phyloP scores from a whole-genome alignment of 2,888 invertebrate species.

The Trissolcus brochymenae region DNA sequence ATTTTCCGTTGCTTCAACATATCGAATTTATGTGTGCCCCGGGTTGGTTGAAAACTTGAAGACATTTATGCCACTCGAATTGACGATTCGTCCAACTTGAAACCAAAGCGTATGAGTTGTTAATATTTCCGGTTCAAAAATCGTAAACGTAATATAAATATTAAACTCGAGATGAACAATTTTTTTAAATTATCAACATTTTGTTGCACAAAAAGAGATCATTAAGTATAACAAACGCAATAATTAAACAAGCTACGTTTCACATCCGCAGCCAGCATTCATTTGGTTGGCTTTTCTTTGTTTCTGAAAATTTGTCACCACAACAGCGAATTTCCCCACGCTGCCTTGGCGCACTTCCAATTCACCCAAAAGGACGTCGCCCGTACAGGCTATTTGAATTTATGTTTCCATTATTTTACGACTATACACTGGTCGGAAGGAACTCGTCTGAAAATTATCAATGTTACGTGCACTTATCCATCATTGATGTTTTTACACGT shows the following conservation, averaged over 20 bases:
- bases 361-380: conserved; percentile 59
- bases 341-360: conserved; percentile 68
- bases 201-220: conserved; percentile 34
- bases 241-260: conserved; percentile 50
- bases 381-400: conserved; percentile 63
- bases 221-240: conserved; percentile 51
- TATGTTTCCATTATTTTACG: conserved; percentile 67
- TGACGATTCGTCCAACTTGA: too few relatives aligned
- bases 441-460: conserved; percentile 7
- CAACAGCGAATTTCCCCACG: conserved; percentile 58
- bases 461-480: conserved; percentile 4
- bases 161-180: neutral
- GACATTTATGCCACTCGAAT: too few relatives aligned
- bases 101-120: too few relatives aligned
- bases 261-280: conserved; percentile 40
- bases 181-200: conserved; percentile 38
- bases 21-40: conserved; percentile 19
- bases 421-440: conserved; percentile 47
- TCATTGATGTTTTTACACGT: conserved; percentile 2
- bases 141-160: too few relatives aligned
- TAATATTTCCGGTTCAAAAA: too few relatives aligned
- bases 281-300: conserved; percentile 56
- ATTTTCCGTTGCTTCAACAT: conserved; percentile 24
- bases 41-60: neutral
- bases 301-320: conserved; percentile 61